Evolutionary conservation across 2,888 invertebrate genomes (phyloP).

Genomic region (Xestia c-nigrum): DNA sequence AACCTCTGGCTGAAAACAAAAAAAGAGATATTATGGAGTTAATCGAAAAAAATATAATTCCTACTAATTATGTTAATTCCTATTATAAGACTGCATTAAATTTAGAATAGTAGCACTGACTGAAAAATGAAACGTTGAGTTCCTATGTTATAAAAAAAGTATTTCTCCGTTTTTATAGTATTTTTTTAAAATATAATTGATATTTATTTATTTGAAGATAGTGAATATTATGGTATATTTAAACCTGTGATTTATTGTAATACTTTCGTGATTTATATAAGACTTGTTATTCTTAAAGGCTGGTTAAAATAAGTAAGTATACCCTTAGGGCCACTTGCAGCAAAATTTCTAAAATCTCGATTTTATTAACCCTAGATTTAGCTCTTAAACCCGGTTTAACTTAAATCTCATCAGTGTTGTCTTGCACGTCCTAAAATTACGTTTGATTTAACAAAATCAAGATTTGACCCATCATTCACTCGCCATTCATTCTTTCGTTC

Average conservation of each 20-base stretch:
- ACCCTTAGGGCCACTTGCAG: too few species aligned
- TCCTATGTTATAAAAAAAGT: constrained; percentile 7
- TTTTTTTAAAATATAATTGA: too few species aligned
- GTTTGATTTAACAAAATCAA: too few species aligned
- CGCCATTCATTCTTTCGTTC: too few species aligned
- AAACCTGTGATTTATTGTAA: constrained; percentile 20
- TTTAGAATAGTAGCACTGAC: constrained; percentile 37
- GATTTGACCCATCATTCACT: too few species aligned
- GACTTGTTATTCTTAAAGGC: constrained; percentile 27
- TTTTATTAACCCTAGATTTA: too few species aligned
- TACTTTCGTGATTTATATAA: constrained; percentile 23
- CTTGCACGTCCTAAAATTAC: too few species aligned
- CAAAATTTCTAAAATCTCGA: too few species aligned
- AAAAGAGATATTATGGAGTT: constrained; percentile 35
- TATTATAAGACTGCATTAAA: constrained; percentile 39
- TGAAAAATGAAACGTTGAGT: constrained; percentile 15
- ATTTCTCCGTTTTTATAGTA: not conserved
- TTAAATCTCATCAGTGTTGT: too few species aligned
- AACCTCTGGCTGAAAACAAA: constrained; percentile 34
- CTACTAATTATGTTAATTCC: constrained; percentile 25
- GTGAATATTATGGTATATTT: constrained; percentile 1
- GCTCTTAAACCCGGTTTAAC: too few species aligned
- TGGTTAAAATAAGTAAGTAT: constrained; percentile 16
- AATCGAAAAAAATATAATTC: constrained; percentile 31
- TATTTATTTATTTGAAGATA: not conserved